phyloP scores from a whole-genome alignment of 2,888 invertebrate genomes.

The Leptinotarsa haldemani region DNA sequence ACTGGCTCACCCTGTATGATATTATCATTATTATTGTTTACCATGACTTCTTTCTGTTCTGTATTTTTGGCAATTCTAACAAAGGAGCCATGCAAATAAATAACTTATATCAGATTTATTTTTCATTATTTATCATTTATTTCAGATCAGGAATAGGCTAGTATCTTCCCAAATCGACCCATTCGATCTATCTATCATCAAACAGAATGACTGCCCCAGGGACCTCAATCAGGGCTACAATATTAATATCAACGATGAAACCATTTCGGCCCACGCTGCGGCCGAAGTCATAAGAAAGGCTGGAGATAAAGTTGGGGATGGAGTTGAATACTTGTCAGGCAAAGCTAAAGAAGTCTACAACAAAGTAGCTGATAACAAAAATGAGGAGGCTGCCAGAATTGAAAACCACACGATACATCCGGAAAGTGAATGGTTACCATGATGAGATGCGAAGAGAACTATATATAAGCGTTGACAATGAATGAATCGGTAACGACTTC shows the following conservation, averaged over 20 bases:
- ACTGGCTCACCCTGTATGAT: too few species aligned
- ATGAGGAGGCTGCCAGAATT: conserved; percentile 58
- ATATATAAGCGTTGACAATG: not conserved
- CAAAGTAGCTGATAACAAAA: conserved; percentile 65
- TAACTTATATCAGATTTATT: too few species aligned
- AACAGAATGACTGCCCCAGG: conserved; percentile 78
- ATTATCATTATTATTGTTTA: too few species aligned
- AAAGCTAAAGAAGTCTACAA: conserved; percentile 79
- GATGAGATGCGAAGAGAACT: not conserved
- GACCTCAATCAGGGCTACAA: conserved; percentile 71
- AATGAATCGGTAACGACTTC: not conserved
- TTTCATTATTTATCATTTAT: conserved; percentile 36
- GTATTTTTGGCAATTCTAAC: too few species aligned
- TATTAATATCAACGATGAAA: conserved; percentile 81
- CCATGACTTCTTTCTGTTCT: too few species aligned
- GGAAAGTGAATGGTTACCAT: conserved; percentile 72
- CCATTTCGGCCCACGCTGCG: conserved; percentile 79
- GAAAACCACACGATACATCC: conserved; percentile 55
- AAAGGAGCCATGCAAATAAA: too few species aligned
- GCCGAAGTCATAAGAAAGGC: conserved; percentile 79
- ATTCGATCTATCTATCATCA: conserved; percentile 79
- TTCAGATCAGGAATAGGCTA: conserved; percentile 74
- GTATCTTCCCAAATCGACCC: conserved; percentile 78
- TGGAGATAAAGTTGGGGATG: conserved; percentile 76
- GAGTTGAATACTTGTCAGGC: conserved; percentile 76